phyloP scores from a whole-genome alignment of 2,797 vertebrate species.

The Lithobates sylvaticus region DNA sequence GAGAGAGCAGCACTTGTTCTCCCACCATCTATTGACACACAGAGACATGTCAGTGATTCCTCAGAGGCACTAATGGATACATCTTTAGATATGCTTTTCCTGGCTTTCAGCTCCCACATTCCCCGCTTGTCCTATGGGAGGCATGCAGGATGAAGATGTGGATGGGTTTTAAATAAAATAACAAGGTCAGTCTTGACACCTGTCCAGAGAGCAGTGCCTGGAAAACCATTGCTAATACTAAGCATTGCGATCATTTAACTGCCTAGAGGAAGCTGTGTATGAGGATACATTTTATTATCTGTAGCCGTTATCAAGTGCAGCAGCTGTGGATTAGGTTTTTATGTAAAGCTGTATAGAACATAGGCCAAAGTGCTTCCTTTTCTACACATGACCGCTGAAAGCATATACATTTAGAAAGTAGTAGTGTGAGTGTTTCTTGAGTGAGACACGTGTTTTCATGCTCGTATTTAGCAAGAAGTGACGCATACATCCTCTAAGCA shows the following conservation, averaged over 20 bases:
- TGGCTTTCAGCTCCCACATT: not conserved
- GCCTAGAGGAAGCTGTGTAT: not conserved
- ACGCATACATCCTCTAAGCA: not conserved
- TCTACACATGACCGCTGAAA: not conserved
- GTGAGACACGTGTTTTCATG: constrained; percentile 13
- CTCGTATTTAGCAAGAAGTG: not conserved
- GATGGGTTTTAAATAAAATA: constrained; percentile 60
- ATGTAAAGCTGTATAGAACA: not conserved
- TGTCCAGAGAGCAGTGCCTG: not conserved
- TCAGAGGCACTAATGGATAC: constrained; percentile 42
- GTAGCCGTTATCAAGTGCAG: not conserved
- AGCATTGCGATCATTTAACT: not conserved
- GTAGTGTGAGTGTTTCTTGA: too few relatives aligned
- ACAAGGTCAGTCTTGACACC: constrained; percentile 19
- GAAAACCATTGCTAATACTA: not conserved
- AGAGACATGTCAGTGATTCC: constrained; percentile 65
- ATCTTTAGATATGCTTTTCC: not conserved
- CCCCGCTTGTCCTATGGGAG: not conserved
- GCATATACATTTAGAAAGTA: constrained; percentile 5
- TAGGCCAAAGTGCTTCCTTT: not conserved
- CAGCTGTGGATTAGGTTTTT: not conserved
- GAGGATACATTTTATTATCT: not conserved
- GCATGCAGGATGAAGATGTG: constrained; percentile 60
- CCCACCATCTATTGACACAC: constrained; percentile 65
- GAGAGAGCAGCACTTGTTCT: constrained; percentile 48